Percentiles rank a stretch among this genome's conserved stretches.
Conservation (phyloP, 2,797 vertebrate species). For the Tarsius wallacei region DNA sequence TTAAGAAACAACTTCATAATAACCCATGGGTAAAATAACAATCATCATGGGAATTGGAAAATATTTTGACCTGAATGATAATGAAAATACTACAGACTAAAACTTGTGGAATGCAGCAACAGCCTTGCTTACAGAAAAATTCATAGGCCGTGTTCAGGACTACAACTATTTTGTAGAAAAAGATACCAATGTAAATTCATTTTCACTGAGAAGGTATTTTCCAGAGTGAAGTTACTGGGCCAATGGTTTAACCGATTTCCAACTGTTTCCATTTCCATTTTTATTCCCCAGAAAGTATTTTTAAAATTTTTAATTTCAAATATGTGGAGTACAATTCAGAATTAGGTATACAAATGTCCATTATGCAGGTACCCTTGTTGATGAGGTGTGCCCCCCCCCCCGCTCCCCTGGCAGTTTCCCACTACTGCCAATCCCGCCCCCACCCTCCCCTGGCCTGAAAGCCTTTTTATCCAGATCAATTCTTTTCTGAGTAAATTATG, state of each 20-base stretch:
- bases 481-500: slow-evolving; percentile 7
- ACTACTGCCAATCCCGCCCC: too few relatives aligned
- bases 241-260: background rate
- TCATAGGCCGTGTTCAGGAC: too few relatives aligned
- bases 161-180: background rate
- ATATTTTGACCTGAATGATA: background rate
- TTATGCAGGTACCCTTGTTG: too few relatives aligned
- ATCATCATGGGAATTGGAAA: background rate
- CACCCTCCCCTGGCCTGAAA: background rate
- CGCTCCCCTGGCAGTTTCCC: too few relatives aligned
- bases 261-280: background rate
- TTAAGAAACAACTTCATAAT: background rate
- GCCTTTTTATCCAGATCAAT: background rate
- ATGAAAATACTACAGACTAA: background rate
- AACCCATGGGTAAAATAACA: background rate
- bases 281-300: background rate
- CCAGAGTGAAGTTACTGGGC: background rate
- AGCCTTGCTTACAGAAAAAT: background rate
- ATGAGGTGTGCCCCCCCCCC: too few relatives aligned
- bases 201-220: slow-evolving; percentile 1
- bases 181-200: background rate
- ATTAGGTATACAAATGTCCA: too few relatives aligned
- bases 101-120: background rate
- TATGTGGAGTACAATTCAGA: too few relatives aligned
- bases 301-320: too few relatives aligned